Conservation (phyloP, 2,888 invertebrate species). For the Xestoiulus laeticollis region DNA sequence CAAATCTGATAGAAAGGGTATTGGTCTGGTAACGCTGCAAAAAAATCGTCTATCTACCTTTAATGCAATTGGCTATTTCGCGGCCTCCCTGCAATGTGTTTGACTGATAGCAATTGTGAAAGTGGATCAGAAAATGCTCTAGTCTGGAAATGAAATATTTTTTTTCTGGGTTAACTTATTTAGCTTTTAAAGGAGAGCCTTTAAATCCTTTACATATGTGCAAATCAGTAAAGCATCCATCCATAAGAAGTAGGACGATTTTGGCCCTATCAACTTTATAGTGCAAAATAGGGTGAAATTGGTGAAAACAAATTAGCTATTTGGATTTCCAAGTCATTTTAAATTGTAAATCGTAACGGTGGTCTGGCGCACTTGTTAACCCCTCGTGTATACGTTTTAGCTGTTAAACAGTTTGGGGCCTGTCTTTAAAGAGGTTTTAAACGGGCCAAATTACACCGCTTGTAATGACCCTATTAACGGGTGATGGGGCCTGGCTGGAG, state of each 20-base stretch:
- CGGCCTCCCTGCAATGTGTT: not conserved
- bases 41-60: not conserved
- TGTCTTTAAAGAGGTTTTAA: constrained; percentile 24
- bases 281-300: no score
- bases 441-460: constrained; percentile 41
- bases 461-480: constrained; percentile 39
- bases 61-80: not conserved
- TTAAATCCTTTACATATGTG: no score
- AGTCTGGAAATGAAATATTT: not conserved
- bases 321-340: not conserved
- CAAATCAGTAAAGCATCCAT: no score
- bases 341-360: not conserved
- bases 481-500: constrained; percentile 3
- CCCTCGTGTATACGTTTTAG: constrained; percentile 24
- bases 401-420: constrained; percentile 39
- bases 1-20: constrained; percentile 41
- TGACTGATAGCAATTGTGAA: constrained; percentile 20
- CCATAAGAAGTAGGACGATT: no score
- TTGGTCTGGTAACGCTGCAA: not conserved
- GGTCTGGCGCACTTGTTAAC: constrained; percentile 6
- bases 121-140: constrained; percentile 6
- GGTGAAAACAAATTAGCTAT: no score
- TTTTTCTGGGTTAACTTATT: not conserved
- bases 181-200: not conserved
- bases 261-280: no score